Evolutionary conservation across 2,888 invertebrate genomes (phyloP).

Genomic region (Drosophila ochracea): DNA sequence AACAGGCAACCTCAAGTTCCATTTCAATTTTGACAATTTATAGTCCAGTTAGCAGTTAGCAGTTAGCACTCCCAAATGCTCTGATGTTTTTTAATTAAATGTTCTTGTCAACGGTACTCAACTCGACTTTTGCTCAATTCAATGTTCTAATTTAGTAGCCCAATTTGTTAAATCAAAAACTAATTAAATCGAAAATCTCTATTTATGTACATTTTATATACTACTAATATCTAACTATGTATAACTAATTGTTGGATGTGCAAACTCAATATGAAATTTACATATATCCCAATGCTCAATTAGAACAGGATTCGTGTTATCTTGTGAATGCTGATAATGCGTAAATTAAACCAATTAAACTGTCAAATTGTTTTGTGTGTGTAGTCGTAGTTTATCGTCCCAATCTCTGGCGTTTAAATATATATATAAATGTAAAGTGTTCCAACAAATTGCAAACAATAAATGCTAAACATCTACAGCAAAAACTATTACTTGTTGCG

Average conservation of each 20-base stretch:
- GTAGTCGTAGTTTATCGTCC: slow-evolving; percentile 78
- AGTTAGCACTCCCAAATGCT: slow-evolving; percentile 31
- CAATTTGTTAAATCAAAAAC: slow-evolving; percentile 46
- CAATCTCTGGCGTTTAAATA: slow-evolving; percentile 67
- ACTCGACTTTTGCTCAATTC: slow-evolving; percentile 64
- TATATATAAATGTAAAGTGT: slow-evolving; percentile 76
- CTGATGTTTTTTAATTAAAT: slow-evolving; percentile 58
- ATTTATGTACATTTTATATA: slow-evolving; percentile 72
- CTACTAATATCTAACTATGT: slow-evolving; percentile 17
- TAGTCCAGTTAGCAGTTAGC: slow-evolving; percentile 23
- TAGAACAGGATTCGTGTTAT: slow-evolving; percentile 32
- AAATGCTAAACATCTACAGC: slow-evolving; percentile 69
- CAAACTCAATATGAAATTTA: slow-evolving; percentile 8
- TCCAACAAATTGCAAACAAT: slow-evolving; percentile 74
- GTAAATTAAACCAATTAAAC: slow-evolving; percentile 67
- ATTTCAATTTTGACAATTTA: slow-evolving; percentile 37
- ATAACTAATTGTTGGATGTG: slow-evolving; percentile 39
- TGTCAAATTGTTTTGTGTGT: slow-evolving; percentile 79
- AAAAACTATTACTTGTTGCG: slow-evolving; percentile 53
- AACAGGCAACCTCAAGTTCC: slow-evolving; percentile 24
- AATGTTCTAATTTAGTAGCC: slow-evolving; percentile 72
- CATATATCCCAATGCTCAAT: slow-evolving; percentile 58
- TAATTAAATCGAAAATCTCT: slow-evolving; percentile 37
- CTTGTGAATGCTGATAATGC: slow-evolving; percentile 43
- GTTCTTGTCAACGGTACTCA: slow-evolving; percentile 54